Percentiles rank a stretch among this genome's conserved stretches.
Conservation (phyloP, 2,888 invertebrate genomes). For the Nomada fucata region DNA sequence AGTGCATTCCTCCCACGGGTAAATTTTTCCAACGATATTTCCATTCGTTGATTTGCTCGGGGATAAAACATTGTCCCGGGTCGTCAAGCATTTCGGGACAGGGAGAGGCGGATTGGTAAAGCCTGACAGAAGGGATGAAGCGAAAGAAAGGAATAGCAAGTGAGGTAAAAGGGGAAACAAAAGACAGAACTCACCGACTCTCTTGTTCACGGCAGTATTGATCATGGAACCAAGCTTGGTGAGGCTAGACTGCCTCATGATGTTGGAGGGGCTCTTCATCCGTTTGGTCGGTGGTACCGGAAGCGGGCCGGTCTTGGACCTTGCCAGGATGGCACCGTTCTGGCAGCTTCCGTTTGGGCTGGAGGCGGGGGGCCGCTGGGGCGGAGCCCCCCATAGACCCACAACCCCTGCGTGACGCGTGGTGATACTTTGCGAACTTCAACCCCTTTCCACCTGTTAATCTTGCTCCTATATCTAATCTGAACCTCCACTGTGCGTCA, state of each 20-base stretch:
- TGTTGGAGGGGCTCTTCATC: constrained; percentile 84
- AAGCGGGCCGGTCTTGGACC: constrained; percentile 75
- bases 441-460: constrained; percentile 54
- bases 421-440: constrained; percentile 74
- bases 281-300: constrained; percentile 79
- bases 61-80: not conserved
- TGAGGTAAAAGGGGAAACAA: not conserved
- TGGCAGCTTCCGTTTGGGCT: constrained; percentile 78
- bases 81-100: constrained; percentile 7
- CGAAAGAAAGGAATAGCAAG: not conserved
- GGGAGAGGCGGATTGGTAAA: constrained; percentile 6
- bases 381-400: constrained; percentile 84
- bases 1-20: too few species aligned
- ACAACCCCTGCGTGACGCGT: constrained; percentile 84
- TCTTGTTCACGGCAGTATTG: constrained; percentile 86
- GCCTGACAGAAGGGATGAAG: not conserved
- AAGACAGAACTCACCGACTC: constrained; percentile 82
- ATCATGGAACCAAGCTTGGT: constrained; percentile 88
- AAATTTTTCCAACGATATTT: not conserved
- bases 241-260: constrained; percentile 88
- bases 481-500: constrained; percentile 30
- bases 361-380: constrained; percentile 83
- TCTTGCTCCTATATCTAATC: constrained; percentile 13
- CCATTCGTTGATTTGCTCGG: not conserved
- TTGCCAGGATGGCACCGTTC: constrained; percentile 76